These are phyloP conservation scores for Diaphora mendica DNA, from an alignment of 2,888 invertebrate genomes.

Conservation along the genomic window DNA sequence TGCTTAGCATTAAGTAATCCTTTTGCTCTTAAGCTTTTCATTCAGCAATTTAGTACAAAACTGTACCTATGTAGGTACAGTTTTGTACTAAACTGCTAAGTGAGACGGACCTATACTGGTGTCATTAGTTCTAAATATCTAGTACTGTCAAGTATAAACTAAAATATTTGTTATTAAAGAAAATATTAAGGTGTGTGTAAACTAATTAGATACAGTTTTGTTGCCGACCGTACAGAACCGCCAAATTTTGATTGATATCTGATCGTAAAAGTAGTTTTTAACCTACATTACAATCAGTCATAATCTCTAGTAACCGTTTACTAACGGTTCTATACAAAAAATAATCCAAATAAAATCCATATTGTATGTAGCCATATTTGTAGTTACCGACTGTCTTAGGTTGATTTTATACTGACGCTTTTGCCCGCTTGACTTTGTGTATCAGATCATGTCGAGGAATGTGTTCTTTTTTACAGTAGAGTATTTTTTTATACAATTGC, in stretches of 20 bases:
- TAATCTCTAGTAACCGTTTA: constrained; percentile 38
- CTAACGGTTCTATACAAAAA: constrained; percentile 45
- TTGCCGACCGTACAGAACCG: neutral
- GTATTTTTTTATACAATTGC: neutral
- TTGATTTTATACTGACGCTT: neutral
- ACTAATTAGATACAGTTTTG: neutral
- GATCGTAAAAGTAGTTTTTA: constrained; percentile 35
- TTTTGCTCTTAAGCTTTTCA: neutral
- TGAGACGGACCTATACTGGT: neutral
- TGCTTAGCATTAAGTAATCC: neutral
- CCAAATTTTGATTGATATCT: constrained; percentile 30
- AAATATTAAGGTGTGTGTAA: neutral
- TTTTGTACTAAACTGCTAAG: neutral
- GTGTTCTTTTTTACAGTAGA: neutral
- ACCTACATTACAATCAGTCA: constrained; percentile 29
- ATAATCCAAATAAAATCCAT: constrained; percentile 30
- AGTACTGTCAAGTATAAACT: too few relatives aligned
- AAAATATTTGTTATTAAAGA: neutral
- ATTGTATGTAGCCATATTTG: constrained; percentile 8
- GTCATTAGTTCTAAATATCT: too few relatives aligned
- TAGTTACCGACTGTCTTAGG: neutral
- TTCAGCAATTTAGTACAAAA: too few relatives aligned
- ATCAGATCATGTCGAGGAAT: neutral
- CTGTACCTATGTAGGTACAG: neutral
- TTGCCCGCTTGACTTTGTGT: neutral